phyloP scores from a whole-genome alignment of 2,113 vertebrate species.

The Poecilia latipinna region DNA sequence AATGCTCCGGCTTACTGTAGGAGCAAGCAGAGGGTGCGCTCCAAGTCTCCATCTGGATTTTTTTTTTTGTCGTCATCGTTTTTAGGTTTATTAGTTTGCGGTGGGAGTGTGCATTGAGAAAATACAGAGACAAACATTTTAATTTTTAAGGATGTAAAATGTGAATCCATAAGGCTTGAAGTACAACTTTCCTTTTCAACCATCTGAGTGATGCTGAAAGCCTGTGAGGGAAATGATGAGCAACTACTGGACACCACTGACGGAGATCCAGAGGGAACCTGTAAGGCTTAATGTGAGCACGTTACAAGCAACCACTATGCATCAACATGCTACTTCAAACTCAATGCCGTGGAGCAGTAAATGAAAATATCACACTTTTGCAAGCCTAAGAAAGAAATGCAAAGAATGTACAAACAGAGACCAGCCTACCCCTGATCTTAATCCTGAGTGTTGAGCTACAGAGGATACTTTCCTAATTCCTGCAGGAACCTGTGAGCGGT shows the following conservation, averaged over 20 bases:
- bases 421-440: constrained; percentile 66
- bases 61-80: neutral
- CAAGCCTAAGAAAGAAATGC: constrained; percentile 27
- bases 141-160: neutral
- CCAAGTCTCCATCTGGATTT: constrained; percentile 68
- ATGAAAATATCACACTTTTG: neutral
- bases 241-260: constrained; percentile 23
- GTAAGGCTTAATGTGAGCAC: constrained; percentile 31
- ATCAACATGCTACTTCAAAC: constrained; percentile 15
- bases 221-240: constrained; percentile 31
- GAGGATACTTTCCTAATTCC: constrained; percentile 52
- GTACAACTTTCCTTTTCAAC: constrained; percentile 78
- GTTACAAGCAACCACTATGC: neutral
- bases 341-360: neutral
- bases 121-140: constrained; percentile 1
- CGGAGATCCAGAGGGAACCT: constrained; percentile 51
- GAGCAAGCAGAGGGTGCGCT: constrained; percentile 10
- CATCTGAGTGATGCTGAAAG: constrained; percentile 79
- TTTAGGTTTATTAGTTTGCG: constrained; percentile 21
- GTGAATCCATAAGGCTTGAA: neutral
- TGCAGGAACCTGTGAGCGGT: constrained; percentile 31
- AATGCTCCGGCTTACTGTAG: constrained; percentile 37
- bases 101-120: constrained; percentile 24
- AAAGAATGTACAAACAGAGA: constrained; percentile 36
- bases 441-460: constrained; percentile 55